These are phyloP conservation scores for Alectura lathami DNA, from an alignment of 2,113 vertebrate genomes.

Conservation along the genomic window DNA sequence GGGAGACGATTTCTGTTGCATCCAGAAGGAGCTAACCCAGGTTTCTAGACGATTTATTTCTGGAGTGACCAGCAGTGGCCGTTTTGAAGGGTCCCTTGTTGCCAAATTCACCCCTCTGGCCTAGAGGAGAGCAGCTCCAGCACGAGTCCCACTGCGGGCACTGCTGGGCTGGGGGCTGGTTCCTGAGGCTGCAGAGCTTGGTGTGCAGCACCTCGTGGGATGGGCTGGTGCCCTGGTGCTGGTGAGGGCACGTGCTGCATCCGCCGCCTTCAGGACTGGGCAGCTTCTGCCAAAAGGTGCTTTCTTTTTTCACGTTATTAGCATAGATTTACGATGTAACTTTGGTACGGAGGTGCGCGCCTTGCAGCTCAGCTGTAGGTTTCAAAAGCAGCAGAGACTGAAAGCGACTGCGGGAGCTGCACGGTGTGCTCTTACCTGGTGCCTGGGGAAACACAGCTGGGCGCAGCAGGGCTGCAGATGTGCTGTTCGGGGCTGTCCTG, in stretches of 20 bases:
- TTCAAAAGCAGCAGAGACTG: neutral
- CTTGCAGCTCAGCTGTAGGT: fast-evolving
- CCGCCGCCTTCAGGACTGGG: fast-evolving
- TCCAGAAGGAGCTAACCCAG: fast-evolving
- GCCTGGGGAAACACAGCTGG: too few relatives aligned
- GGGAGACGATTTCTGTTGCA: fast-evolving
- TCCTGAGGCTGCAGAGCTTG: neutral
- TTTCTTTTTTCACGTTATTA: neutral
- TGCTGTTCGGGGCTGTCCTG: neutral
- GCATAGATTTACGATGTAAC: neutral
- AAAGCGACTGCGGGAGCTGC: fast-evolving
- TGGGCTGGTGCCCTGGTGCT: neutral
- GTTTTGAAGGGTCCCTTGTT: fast-evolving
- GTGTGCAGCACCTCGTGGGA: neutral
- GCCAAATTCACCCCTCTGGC: neutral
- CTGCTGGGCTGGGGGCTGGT: neutral
- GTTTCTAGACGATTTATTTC: neutral
- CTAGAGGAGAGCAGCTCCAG: neutral
- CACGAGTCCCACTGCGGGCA: fast-evolving
- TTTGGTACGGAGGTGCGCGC: neutral
- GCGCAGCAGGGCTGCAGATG: neutral
- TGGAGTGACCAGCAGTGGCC: neutral
- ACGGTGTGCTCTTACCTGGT: neutral
- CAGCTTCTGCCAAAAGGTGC: neutral
- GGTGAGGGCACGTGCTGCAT: neutral